Evolutionary conservation across 2,113 vertebrate genomes (phyloP), one percentile per base, ranked within the genome.

Genomic region (Triplophysa tibetana): DNA sequence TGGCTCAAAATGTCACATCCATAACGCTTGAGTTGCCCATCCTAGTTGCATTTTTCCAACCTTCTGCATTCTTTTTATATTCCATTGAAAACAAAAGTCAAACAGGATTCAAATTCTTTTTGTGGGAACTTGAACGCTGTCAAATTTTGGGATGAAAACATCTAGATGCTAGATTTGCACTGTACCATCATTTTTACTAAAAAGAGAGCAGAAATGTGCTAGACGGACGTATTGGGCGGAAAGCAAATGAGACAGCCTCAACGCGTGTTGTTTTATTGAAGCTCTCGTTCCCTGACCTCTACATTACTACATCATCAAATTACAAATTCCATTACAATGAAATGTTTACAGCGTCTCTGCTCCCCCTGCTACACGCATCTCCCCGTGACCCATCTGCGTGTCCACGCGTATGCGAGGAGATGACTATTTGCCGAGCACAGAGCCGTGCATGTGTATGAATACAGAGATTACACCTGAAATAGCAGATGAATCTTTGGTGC

Each of bases 291-390:
- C 60, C 70, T 79, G 83, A 84, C 83, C 83, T 76, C 80, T 62
- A 62, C 58, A 64, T 84, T 82, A 82, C 83, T 66, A 82, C 80
- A 84, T 82, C 80, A 76, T 84, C 80, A 84, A 82, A 84, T 84
- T 84, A 72, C 80, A 82, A 84, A 84, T 84, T 84, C 80, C 80
- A 84, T 84, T 79, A 82, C 76, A 84, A 84, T 84, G 56, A 82
- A 84, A 84, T 82, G 76, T 84, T 84, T 84, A 84, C 83, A 82
- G 77, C 80, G 62, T 75, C 65, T 24, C 16, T 56, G 63, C 24
- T 8, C 24, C 8, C 58, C 69, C 58, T 6, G 69, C 61, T 66
- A 60, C 70, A n/a, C 60, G 66, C 79, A 75, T 80, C 70, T 56
- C 61, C 54, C 4, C 2, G 21, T 43, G 48, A 73, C 70, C 64